Evolutionary conservation across 2,888 invertebrate species (phyloP), one percentile per base, ranked within the genome.

Genomic region (Eudemis profundana): DNA sequence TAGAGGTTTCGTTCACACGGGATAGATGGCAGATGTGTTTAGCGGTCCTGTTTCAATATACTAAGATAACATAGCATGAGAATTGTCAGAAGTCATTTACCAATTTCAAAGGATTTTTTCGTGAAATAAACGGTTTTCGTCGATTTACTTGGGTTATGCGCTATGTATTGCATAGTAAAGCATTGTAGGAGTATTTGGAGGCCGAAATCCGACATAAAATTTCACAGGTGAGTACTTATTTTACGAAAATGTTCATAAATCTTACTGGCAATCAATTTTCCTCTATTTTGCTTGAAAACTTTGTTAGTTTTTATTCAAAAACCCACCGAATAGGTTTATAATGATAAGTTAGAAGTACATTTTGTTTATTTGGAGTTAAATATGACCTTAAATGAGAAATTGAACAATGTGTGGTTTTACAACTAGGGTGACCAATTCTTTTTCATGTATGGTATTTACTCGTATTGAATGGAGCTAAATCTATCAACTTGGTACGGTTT

Each of bases 171-270:
- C 38, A 38, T 38, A 38, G 38, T 38, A 3, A 38, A 38, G 38
- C 38, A n/a, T 38, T 38, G 38, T 10, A 38, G 38, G 38, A 38
- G 12, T 38, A 38, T 8, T 38, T 38, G 38, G 38, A 38, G 38
- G n/a, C 38, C 38, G n/a, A 38, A 38, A 38, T 38, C 38, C 38
- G 38, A 38, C 10, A 38, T 38, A 38, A 38, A n/a, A 38, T 38
- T 38, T 38, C 38, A 38, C 10, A 38, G 8, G 12, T 38, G 10
- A 38, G 38, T 38, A n/a, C 38, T 38, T 1, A 38, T 38, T 38
- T 38, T 38, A 38, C 38, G 38, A n/a, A 38, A 38, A 38, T 38
- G 38, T 2, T 38, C 10, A 38, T 38, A 29, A 29, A 5, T 5
- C 4, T 29, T 8, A 29, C 4, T 29, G 4, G 29, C 29, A 29